A percentile compares a stretch with the other conserved stretches of the same genome.
These are phyloP conservation scores for Trypoxylus dichotomus DNA, from an alignment of 1,140 invertebrate species.

Conservation along the genomic window DNA sequence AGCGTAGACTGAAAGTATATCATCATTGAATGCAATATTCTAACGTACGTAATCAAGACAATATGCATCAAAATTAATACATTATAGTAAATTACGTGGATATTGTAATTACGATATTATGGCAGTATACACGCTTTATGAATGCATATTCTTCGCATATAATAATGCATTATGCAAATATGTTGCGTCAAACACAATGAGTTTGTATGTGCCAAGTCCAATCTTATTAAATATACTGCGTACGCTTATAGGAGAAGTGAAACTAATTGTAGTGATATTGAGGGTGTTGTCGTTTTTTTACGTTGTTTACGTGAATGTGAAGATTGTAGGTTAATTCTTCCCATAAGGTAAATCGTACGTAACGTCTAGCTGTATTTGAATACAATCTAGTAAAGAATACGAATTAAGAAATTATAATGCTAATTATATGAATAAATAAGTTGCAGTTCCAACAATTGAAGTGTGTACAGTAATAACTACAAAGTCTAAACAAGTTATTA, in stretches of 20 bases:
- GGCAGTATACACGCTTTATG: background rate
- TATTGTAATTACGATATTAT: background rate
- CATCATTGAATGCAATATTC: no score
- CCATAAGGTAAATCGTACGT: background rate
- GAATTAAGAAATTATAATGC: background rate
- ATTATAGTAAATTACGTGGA: background rate
- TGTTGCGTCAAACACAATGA: background rate
- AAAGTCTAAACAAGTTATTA: no score
- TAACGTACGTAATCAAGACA: no score
- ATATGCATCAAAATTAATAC: background rate
- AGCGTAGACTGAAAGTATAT: no score
- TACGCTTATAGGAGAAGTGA: background rate
- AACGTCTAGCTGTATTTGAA: background rate
- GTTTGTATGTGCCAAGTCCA: background rate
- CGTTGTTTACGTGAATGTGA: background rate
- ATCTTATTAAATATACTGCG: background rate
- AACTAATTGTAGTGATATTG: background rate
- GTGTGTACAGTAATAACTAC: no score
- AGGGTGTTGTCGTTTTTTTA: background rate
- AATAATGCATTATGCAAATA: slow-evolving; percentile 8
- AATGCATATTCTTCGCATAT: background rate
- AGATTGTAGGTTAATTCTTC: background rate
- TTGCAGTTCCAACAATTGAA: no score
- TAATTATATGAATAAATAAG: no score
- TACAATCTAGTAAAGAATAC: background rate